These are phyloP conservation scores for Bombus affinis DNA, from an alignment of 1,140 invertebrate species.

Conservation along the genomic window DNA sequence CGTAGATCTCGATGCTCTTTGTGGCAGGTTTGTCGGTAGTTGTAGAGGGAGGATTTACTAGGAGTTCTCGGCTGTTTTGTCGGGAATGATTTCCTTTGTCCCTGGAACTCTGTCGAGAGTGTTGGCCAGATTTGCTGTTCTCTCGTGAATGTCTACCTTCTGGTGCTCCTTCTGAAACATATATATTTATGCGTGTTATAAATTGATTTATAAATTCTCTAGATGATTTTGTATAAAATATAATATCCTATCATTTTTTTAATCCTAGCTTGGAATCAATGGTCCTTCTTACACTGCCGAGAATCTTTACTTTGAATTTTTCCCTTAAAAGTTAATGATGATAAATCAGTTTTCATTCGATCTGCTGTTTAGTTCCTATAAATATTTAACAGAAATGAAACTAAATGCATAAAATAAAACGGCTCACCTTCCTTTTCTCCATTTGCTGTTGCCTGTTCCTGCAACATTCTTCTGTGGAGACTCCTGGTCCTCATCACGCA, in stretches of 20 bases:
- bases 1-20: conserved; percentile 94
- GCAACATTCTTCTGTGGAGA: conserved; percentile 90
- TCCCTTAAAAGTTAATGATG: too few species aligned
- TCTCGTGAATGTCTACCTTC: conserved; percentile 90
- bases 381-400: too few species aligned
- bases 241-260: too few species aligned
- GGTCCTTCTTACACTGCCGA: too few species aligned
- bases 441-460: conserved; percentile 84
- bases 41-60: conserved; percentile 78
- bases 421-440: conserved; percentile 77
- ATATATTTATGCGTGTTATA: neutral
- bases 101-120: conserved; percentile 87
- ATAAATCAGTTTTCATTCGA: too few species aligned
- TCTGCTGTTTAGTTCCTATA: too few species aligned
- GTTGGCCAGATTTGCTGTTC: conserved; percentile 85
- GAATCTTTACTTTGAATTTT: too few species aligned
- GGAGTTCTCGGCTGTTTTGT: conserved; percentile 86
- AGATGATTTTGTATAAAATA: neutral
- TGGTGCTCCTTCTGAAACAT: conserved; percentile 82
- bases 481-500: conserved; percentile 95
- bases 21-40: conserved; percentile 83
- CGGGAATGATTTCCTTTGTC: conserved; percentile 85
- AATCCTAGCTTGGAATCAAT: too few species aligned
- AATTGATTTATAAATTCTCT: neutral
- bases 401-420: too few species aligned